Base-by-base conservation (phyloP, 2,888 invertebrate species). In the Dryocosmus kuriphilus region DNA sequence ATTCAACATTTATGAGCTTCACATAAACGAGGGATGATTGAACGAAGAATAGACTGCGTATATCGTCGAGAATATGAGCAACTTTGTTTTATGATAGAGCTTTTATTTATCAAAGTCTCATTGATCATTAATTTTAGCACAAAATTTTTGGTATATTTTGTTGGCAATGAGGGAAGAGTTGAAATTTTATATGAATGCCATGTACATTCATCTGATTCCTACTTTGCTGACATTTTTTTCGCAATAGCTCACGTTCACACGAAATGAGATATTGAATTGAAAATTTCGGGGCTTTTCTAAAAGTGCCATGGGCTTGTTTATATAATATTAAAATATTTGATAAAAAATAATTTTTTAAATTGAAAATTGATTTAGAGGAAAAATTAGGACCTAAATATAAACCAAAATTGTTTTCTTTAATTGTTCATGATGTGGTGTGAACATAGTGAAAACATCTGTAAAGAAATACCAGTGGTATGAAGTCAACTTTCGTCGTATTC, bases 401-500 rank as follows among this genome's bases (percentile, higher is more conserved):
- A 7, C 9, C 38, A n/a, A 51, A 62, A n/a, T 1, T n/a, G 22
- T 1, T 11, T 35, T 63, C 32, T 35, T 14, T 9, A 35, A 63
- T 9, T 22, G 7, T 63, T 35, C 5, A 63, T 35, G n/a, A 11
- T 1, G 4, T 11, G 11, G 11, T 35, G 19, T 71, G 2, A 71
- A 67, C 19, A 8, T 19, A 27, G 9, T 1, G 22, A 51, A 22
- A 51, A 51, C 30, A n/a, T 46, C n/a, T 71, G 71, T 51, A 46
- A 27, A 71, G 24, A 32, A 41, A 41, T 71, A 19, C 46, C 30
- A 24, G 30, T 51, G 30, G 19, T 32, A 32, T 30, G 30, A 51
- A 71, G 30, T 41, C 19, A 71, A 51, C 9, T 71, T 71, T 51
- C 51, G 14, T 71, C 71, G 51, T 30, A 71, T 51, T 71, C 27